Base-by-base conservation (phyloP, 2,797 vertebrate species). In the Aythya fuligula region DNA sequence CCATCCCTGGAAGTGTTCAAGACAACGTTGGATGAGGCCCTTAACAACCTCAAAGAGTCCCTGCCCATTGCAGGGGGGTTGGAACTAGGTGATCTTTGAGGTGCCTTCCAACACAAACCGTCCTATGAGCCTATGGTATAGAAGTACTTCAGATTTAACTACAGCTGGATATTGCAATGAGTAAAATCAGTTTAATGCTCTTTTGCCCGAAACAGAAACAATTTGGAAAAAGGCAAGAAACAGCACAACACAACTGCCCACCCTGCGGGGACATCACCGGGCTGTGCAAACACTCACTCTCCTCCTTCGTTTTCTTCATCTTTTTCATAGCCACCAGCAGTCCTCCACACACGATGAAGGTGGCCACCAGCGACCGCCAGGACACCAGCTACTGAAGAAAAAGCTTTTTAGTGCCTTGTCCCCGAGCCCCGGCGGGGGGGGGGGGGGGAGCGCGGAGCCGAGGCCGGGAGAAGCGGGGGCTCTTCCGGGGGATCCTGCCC, bases 301-400 rank as follows among this genome's bases (percentile, higher is more conserved):
- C 98, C 67, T 98, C 98, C 94, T 99, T 99, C 81, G 98, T 98
- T 71, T 98, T 98, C 97, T 99, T 99, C 65, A 99, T 95, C 79
- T 97, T 98, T 85, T 99, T 99, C 99, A 99, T 99, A 43, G 78
- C 98, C 67, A 95, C 98, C 60, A 99, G 95, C 77, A 99, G 89
- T 34, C 97, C 87, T 18, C 99, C 99, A 12, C 99, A 99, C 18
- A 99, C 65, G 11, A 98, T 98, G 95, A 98, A 98, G 0, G 99
- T 99, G 62, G 99, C 21, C 1, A 98, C 99, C 91, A 99, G 97
- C 71, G 99, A 99, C 95, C 98, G 99, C 99, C 99, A 99, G 1
- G 99, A 98, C 89, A 99, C 99, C 28, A 99, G 98, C 99, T 99
- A 98, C 72, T 71, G 67, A 96, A 72, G 75, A 74, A 91, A 93